A percentile compares a stretch with the other conserved stretches of the same genome.
These are phyloP conservation scores for Watsonalla binaria DNA, from an alignment of 2,888 invertebrate genomes.

Conservation along the genomic window DNA sequence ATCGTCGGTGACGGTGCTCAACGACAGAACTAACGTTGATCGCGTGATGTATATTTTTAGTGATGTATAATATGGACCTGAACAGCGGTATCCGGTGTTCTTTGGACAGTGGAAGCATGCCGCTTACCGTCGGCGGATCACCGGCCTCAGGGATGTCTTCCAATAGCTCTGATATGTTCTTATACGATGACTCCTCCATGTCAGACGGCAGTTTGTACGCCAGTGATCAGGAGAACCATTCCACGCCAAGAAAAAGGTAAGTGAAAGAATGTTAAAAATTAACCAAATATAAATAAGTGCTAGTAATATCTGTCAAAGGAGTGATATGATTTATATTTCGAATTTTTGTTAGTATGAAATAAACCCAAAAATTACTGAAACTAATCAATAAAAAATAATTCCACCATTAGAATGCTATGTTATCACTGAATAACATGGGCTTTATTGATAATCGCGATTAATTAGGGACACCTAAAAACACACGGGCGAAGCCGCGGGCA, in stretches of 20 bases:
- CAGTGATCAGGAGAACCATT: conserved; percentile 90
- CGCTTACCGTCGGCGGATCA: conserved; percentile 37
- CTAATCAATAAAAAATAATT: too few species aligned
- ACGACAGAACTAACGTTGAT: neutral
- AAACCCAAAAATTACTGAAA: neutral
- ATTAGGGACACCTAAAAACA: neutral
- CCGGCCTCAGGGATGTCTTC: conserved; percentile 53
- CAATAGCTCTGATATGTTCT: conserved; percentile 83
- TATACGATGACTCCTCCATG: conserved; percentile 81
- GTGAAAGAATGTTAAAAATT: neutral
- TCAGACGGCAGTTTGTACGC: conserved; percentile 85
- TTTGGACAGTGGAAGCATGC: conserved; percentile 18
- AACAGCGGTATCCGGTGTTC: conserved; percentile 31
- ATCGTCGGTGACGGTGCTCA: neutral
- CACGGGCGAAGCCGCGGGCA: too few species aligned
- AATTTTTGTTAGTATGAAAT: too few species aligned
- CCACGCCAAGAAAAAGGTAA: conserved; percentile 82
- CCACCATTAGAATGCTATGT: too few species aligned
- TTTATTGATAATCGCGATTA: neutral
- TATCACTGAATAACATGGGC: too few species aligned
- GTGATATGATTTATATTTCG: too few species aligned
- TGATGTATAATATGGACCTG: conserved; percentile 45
- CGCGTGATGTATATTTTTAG: neutral
- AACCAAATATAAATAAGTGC: neutral
- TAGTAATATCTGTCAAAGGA: too few species aligned